Evolutionary conservation across 2,888 invertebrate genomes (phyloP).

Genomic region (Cephus rjabovi): DNA sequence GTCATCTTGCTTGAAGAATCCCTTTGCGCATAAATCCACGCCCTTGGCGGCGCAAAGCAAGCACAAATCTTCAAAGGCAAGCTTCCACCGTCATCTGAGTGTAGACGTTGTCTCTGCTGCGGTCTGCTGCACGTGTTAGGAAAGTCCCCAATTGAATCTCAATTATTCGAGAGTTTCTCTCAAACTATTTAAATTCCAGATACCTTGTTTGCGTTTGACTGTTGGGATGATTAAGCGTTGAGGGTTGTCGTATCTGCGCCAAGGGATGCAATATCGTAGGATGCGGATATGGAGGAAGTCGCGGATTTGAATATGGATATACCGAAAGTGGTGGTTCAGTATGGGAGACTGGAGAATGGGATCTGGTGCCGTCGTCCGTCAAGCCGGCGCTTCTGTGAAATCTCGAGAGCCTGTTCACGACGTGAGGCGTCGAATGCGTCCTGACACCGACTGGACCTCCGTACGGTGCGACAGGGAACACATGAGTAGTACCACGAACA

Average conservation of each 20-base stretch:
- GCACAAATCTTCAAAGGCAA: conserved; percentile 82
- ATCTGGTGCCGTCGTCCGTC: conserved; percentile 75
- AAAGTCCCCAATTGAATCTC: background rate
- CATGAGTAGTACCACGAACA: conserved; percentile 95
- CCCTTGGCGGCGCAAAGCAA: conserved; percentile 80
- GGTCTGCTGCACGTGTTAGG: conserved; percentile 39
- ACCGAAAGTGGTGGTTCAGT: conserved; percentile 64
- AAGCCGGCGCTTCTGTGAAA: conserved; percentile 97
- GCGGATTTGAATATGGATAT: conserved; percentile 84
- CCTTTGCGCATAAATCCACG: conserved; percentile 73
- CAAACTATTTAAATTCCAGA: background rate
- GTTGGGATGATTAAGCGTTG: conserved; percentile 58
- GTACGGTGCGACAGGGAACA: conserved; percentile 97
- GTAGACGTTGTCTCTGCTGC: conserved; percentile 72
- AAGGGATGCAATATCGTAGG: conserved; percentile 84
- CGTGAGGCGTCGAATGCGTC: conserved; percentile 94
- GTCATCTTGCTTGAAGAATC: conserved; percentile 59
- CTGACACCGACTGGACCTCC: conserved; percentile 92
- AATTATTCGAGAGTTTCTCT: background rate
- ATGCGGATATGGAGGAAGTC: conserved; percentile 91
- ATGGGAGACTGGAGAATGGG: conserved; percentile 77
- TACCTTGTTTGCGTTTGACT: conserved; percentile 59
- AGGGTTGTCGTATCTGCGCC: conserved; percentile 85
- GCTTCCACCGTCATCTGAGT: conserved; percentile 78
- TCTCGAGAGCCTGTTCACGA: conserved; percentile 92